Percentiles rank a stretch among this genome's conserved stretches.
Evolutionary conservation across 2,888 invertebrate genomes (phyloP).

Genomic region (Tachina grossa): DNA sequence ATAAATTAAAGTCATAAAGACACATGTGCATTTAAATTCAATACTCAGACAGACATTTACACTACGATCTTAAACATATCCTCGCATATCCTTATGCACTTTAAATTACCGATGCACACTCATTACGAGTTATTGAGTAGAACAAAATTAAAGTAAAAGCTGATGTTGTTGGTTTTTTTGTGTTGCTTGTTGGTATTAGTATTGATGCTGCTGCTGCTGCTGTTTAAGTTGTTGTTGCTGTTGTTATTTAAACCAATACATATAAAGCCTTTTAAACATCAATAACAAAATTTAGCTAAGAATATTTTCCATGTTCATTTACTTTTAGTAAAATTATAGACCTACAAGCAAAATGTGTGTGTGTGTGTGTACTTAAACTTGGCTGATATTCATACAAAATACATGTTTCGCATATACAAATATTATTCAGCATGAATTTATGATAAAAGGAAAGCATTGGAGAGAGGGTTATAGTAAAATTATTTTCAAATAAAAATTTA

Average conservation of each 20-base stretch:
- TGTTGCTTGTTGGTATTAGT: not conserved
- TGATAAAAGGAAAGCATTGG: not conserved
- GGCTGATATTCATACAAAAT: constrained; percentile 10
- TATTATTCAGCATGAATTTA: constrained; percentile 29
- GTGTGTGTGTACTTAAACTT: constrained; percentile 3
- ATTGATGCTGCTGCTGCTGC: not conserved
- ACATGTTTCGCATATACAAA: constrained; percentile 17
- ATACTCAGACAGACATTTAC: constrained; percentile 9
- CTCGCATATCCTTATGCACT: not conserved
- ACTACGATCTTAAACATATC: constrained; percentile 12
- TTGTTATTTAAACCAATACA: constrained; percentile 59
- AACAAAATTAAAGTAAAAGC: constrained; percentile 26
- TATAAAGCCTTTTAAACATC: constrained; percentile 63
- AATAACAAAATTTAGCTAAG: constrained; percentile 45
- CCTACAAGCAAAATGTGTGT: not conserved
- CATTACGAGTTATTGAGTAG: constrained; percentile 27
- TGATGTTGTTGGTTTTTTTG: constrained; percentile 7
- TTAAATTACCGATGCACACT: constrained; percentile 24
- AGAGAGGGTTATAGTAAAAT: not conserved
- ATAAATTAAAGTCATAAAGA: constrained; percentile 64
- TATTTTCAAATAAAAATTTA: not conserved
- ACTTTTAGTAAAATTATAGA: constrained; percentile 39
- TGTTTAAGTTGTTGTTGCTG: constrained; percentile 5
- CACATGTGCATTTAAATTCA: constrained; percentile 50
- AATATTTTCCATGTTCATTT: constrained; percentile 51